Base-by-base conservation (phyloP, 2,113 vertebrate species). In the Myanophis thanlyinensis region DNA sequence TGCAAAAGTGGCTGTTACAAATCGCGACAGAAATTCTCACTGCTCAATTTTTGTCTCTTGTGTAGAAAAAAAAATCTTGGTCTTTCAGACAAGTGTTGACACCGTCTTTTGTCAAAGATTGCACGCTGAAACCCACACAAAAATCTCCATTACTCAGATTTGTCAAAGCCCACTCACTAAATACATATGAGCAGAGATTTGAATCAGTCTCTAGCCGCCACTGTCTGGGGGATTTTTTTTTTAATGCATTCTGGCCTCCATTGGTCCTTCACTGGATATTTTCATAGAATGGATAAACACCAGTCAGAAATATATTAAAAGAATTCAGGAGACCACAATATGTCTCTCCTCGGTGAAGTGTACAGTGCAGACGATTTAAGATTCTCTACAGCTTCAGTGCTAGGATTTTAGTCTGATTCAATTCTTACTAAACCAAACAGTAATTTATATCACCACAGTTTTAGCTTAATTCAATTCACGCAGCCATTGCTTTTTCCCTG, bases 381-480 rank as follows among this genome's bases (percentile, higher is more conserved):
- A 90, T 86, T 89, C 59, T 84, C 51, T 93, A 25, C 88, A 59
- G 22, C 73, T 46, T 85, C 47, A 49, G 87, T 85, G 48, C 56
- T n/a, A 25, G 25, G 51, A 52, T 86, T 92, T 48, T 85, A 73
- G 52, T 92, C 44, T 85, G 46, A 92, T 53, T 89, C 73, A 48
- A 23, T 89, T 46, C 80, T 89, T 93, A 25, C 85, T 62, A 90
- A 85, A 51, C 92, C 85, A 89, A 86, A 93, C 53, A 84, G 52
- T 80, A 93, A 90, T 62, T 89, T 51, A 85, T 92, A 56, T 48
- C 67, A 80, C 87, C 67, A 89, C 51, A 40, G 88, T 89, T 44
- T 59, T 49, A 54, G 73, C 53, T 89, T 92, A 92, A 93, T 90
- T 93, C 53, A 86, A 93, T 86, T 84, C 85, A 56, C 51, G 80